Evolutionary conservation across 2,888 invertebrate species (phyloP).

Genomic region (Carterocephalus palaemon): DNA sequence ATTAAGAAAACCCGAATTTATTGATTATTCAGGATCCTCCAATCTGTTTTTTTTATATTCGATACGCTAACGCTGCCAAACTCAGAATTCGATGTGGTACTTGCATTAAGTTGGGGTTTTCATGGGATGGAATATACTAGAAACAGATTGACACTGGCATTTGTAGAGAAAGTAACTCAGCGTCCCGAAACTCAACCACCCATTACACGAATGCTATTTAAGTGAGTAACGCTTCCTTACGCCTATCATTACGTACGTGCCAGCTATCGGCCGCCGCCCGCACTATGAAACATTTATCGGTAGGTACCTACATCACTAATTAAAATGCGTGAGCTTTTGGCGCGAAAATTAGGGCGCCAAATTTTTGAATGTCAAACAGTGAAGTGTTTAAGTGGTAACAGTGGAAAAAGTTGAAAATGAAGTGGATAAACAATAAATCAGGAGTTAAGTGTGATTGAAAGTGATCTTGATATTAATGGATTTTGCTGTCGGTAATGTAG

Average conservation of each 20-base stretch:
- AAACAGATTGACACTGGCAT: constrained; percentile 29
- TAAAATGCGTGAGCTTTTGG: constrained; percentile 35
- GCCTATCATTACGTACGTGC: constrained; percentile 61
- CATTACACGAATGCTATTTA: constrained; percentile 70
- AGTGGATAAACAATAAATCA: constrained; percentile 24
- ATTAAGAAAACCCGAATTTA: too few relatives aligned
- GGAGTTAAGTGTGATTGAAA: neutral
- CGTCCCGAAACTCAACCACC: constrained; percentile 54
- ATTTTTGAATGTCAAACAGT: constrained; percentile 22
- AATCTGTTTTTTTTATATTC: too few relatives aligned
- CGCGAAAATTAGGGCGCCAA: constrained; percentile 21
- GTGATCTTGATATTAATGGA: constrained; percentile 14
- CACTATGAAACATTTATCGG: constrained; percentile 75
- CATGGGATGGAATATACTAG: constrained; percentile 7
- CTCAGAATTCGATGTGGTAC: too few relatives aligned
- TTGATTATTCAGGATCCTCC: too few relatives aligned
- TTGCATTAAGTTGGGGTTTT: too few relatives aligned
- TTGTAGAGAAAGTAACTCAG: constrained; percentile 62
- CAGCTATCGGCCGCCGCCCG: constrained; percentile 57
- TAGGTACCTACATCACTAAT: constrained; percentile 53
- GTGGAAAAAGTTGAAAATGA: constrained; percentile 27
- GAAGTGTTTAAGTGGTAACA: constrained; percentile 30
- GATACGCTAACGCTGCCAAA: too few relatives aligned
- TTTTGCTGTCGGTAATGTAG: constrained; percentile 19
- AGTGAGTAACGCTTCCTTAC: constrained; percentile 61